phyloP scores from a whole-genome alignment of 2,113 vertebrate genomes.

The Crotalus viridis region DNA sequence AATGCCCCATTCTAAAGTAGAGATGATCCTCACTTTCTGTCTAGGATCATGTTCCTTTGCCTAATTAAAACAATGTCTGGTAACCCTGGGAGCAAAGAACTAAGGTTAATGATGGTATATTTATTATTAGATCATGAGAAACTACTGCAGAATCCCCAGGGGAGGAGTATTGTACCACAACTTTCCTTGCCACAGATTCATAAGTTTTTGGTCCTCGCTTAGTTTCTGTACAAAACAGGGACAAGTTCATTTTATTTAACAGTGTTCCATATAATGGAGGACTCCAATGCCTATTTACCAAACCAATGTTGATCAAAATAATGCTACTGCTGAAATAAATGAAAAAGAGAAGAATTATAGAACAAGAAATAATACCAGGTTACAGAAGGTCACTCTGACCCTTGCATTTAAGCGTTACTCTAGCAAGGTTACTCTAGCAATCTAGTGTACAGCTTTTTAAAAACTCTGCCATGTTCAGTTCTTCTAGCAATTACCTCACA shows the following conservation, averaged over 20 bases:
- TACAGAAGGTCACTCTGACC: not conserved
- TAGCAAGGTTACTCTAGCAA: no score
- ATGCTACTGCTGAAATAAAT: not conserved
- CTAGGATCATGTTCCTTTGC: not conserved
- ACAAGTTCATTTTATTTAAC: not conserved
- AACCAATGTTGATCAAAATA: not conserved
- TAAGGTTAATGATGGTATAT: not conserved
- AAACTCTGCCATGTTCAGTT: not conserved
- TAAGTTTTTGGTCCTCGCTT: not conserved
- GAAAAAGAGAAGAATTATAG: not conserved
- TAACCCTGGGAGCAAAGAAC: not conserved
- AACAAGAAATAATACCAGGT: not conserved
- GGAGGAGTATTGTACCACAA: not conserved
- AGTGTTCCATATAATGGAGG: not conserved
- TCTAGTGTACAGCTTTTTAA: not conserved
- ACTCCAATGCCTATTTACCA: not conserved
- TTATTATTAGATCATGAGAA: not conserved
- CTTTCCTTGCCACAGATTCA: not conserved
- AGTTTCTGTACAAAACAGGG: not conserved
- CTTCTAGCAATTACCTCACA: not conserved
- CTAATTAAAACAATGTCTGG: not conserved
- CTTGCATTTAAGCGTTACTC: not conserved
- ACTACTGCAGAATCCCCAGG: not conserved
- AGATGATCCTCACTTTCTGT: no score
- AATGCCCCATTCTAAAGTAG: not conserved